A percentile compares a stretch with the other conserved stretches of the same genome.
Evolutionary conservation across 2,797 vertebrate genomes (phyloP).

Genomic region (Emys orbicularis): DNA sequence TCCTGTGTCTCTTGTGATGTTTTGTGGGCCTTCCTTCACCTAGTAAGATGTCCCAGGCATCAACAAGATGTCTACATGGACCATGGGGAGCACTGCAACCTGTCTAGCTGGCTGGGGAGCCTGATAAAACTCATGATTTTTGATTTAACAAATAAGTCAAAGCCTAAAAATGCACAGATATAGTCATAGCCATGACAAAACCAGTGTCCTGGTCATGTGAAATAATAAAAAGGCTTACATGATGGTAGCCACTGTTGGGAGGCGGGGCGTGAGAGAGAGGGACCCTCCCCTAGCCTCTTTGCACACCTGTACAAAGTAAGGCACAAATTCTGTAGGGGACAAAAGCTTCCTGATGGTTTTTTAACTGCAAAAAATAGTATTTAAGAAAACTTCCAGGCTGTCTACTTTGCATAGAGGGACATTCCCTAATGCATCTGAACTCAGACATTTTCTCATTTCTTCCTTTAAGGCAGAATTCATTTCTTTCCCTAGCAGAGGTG

Average conservation of each 20-base stretch:
- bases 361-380: neutral
- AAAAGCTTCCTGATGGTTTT: neutral
- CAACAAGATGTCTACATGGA: neutral
- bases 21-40: neutral
- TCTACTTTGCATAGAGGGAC: no score
- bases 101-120: neutral
- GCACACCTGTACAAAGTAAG: neutral
- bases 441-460: neutral
- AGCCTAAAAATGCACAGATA: neutral
- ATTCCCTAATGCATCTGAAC: neutral
- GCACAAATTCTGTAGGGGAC: neutral
- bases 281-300: neutral
- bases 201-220: neutral
- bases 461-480: neutral
- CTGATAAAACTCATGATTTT: neutral
- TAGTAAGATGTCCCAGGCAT: neutral
- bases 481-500: neutral
- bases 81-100: neutral
- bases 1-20: neutral
- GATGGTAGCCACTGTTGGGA: neutral
- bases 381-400: neutral
- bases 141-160: neutral
- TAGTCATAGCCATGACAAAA: neutral
- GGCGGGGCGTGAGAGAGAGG: neutral
- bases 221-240: neutral